Evolutionary conservation across 2,888 invertebrate species (phyloP).

Genomic region (Drosophila prostipennis): DNA sequence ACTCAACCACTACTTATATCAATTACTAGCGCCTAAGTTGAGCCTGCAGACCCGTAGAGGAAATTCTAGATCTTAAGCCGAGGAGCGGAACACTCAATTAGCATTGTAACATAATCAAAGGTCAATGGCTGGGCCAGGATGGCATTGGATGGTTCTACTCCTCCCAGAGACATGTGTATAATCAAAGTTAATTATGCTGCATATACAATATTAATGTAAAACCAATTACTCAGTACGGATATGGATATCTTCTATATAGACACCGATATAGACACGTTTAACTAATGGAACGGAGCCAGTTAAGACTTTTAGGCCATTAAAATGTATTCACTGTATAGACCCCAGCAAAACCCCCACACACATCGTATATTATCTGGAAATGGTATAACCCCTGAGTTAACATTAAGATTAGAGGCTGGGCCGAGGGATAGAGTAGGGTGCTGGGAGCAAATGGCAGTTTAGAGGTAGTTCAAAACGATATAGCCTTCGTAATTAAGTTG

Average conservation of each 20-base stretch:
- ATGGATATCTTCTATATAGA: conserved; percentile 23
- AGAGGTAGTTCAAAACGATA: conserved; percentile 50
- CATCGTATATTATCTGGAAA: conserved; percentile 22
- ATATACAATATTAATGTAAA: conserved; percentile 67
- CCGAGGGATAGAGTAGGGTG: conserved; percentile 3
- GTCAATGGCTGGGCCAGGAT: conserved; percentile 31
- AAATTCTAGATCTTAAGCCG: conserved; percentile 41
- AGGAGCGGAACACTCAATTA: conserved; percentile 62
- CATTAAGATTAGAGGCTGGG: conserved; percentile 57
- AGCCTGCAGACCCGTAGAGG: conserved; percentile 33
- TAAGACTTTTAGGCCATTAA: conserved; percentile 59
- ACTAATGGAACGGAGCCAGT: conserved; percentile 38
- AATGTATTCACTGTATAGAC: conserved; percentile 50
- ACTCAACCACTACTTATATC: conserved; percentile 67
- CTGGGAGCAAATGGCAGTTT: conserved; percentile 33
- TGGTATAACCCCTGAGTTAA: conserved; percentile 62
- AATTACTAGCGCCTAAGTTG: conserved; percentile 73
- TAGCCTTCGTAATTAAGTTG: conserved; percentile 68
- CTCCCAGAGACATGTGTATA: conserved; percentile 59
- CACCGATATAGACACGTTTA: conserved; percentile 13
- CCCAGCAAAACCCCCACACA: conserved; percentile 19
- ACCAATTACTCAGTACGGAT: conserved; percentile 22
- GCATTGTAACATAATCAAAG: conserved; percentile 64
- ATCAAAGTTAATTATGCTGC: conserved; percentile 73
- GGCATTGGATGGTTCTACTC: conserved; percentile 7